Evolutionary conservation across 1,140 invertebrate species (phyloP), one percentile per base, ranked within the genome.

Genomic region (Atta cephalotes): DNA sequence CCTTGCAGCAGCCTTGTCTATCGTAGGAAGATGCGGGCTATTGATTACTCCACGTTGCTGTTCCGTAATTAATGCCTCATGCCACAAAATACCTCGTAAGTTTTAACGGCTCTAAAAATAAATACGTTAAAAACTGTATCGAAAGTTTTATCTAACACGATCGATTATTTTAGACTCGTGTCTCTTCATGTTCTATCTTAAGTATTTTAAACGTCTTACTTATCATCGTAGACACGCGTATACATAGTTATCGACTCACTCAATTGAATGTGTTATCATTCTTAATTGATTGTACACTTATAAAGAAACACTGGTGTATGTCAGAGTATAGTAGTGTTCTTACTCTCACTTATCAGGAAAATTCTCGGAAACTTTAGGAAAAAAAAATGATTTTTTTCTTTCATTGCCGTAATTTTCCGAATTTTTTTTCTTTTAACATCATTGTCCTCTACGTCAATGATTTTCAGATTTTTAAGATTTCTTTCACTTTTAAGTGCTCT

Each of bases 51-150:
- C 25, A 62, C 14, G 28, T 4, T 10, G 70, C 9, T 16, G 70
- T 28, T 25, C 14, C 56, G 60, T 63, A 82, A 82, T 82, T 82
- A 82, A 82, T 60, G 39, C 3, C n/a, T 18, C 21, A 56, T 39
- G 10, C 49, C 28, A 49, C 6, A 1, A 28, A 66, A 72, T 53
- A 14, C 28, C 14, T 35, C 28, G 0, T 45, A 45, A 10, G 0
- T 45, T 45, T 45, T 45, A 45, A 63, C 49, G 49, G 18, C 28
- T 12, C 12, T 49, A 21, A 28, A 72, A 51, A 82, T 9, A 56
- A 74, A 16, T 31, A 14, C 31, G 16, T 82, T 28, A 60, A 82
- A 60, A 74, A 39, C 0, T 82, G 45, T 9, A 74, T 72, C 25
- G 39, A 7, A 7, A 7, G 4, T n/a, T 45, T 56, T 39, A 39